Percentiles rank a stretch among this genome's conserved stretches.
Conservation (phyloP, 2,113 vertebrate genomes). For the Upupa epops region DNA sequence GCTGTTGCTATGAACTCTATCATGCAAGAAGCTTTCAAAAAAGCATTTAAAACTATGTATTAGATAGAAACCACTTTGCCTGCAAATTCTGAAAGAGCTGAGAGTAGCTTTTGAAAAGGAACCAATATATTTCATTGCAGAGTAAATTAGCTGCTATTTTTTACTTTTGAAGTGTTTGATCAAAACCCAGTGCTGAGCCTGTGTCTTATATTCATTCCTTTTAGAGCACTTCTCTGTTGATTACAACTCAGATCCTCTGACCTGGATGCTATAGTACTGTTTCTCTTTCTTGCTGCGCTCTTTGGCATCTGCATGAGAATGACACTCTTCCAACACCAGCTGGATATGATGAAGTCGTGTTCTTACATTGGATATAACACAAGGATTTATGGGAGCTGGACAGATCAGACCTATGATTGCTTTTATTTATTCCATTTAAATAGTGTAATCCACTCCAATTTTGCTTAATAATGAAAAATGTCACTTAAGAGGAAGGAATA, state of each 20-base stretch:
- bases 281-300: not conserved
- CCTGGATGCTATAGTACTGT: not conserved
- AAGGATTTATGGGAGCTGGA: not conserved
- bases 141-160: conserved; percentile 33
- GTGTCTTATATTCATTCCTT: not conserved
- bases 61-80: conserved; percentile 47
- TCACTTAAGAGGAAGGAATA: not conserved
- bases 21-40: conserved; percentile 63
- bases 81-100: conserved; percentile 47
- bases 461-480: not conserved
- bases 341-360: not conserved
- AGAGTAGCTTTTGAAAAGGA: conserved; percentile 52
- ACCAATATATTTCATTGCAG: not conserved
- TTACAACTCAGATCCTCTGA: not conserved
- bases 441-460: not conserved
- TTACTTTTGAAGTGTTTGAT: conserved; percentile 33
- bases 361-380: not conserved
- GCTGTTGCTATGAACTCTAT: conserved; percentile 31
- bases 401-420: not conserved
- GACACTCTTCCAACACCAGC: fast-evolving
- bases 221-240: not conserved
- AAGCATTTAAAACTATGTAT: conserved; percentile 49
- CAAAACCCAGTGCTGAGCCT: conserved; percentile 10
- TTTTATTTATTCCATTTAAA: not conserved
- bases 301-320: fast-evolving